These are phyloP conservation scores for Dipodomys merriami DNA, from an alignment of 2,113 vertebrate genomes.

Conservation along the genomic window DNA sequence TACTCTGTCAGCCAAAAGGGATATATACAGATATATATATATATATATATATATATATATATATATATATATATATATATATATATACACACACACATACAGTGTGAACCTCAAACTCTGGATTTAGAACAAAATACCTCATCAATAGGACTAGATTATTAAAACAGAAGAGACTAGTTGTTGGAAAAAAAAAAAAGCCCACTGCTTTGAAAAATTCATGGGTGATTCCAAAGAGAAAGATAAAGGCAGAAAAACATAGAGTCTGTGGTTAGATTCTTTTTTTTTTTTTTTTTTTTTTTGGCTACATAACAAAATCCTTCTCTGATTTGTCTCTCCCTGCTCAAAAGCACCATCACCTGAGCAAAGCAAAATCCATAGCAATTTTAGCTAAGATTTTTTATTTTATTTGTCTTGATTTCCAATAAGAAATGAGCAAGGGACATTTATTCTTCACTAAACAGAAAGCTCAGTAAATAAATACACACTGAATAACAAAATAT, in stretches of 20 bases:
- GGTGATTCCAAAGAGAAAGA: constrained; percentile 73
- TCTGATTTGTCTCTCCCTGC: constrained; percentile 58
- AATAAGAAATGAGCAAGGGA: background rate
- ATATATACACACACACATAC: too few relatives aligned
- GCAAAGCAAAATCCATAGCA: constrained; percentile 32
- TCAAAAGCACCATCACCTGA: constrained; percentile 76
- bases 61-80: too few relatives aligned
- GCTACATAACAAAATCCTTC: constrained; percentile 67
- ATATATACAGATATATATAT: background rate
- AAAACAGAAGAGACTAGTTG: constrained; percentile 47
- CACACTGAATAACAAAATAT: background rate
- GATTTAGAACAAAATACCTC: constrained; percentile 49
- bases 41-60: too few relatives aligned
- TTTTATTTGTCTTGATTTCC: constrained; percentile 44
- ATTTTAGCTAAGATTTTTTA: constrained; percentile 66
- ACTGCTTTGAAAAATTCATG: constrained; percentile 69
- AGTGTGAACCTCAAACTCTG: constrained; percentile 64
- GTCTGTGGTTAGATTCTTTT: background rate
- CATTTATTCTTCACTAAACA: constrained; percentile 17
- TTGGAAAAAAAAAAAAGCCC: constrained; percentile 58
- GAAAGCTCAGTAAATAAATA: constrained; percentile 10
- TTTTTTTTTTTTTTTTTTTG: background rate
- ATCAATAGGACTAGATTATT: constrained; percentile 43
- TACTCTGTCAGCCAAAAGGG: background rate
- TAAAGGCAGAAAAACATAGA: constrained; percentile 70